Conservation (phyloP, 2,797 vertebrate species). For the Rhabdophis nuchalis region DNA sequence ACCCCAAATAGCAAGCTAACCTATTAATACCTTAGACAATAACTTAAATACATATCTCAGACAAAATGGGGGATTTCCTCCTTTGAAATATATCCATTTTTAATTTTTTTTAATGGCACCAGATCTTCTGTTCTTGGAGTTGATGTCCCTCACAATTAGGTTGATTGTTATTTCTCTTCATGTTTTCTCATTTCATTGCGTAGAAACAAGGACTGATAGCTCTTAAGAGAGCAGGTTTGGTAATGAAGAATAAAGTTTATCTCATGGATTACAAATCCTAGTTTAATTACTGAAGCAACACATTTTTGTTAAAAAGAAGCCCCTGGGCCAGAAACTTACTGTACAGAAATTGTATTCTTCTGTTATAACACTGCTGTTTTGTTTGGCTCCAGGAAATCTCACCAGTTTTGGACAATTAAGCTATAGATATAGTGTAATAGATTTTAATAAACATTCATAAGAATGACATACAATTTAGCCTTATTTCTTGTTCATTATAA, state of each 20-base stretch:
- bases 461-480: not conserved
- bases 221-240: not conserved
- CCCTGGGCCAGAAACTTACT: not conserved
- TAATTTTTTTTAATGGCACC: not conserved
- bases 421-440: not conserved
- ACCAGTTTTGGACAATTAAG: not conserved
- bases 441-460: not conserved
- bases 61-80: not conserved
- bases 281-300: not conserved
- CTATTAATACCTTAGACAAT: not conserved
- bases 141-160: not conserved
- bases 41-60: not conserved
- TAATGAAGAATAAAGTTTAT: not conserved
- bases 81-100: not conserved
- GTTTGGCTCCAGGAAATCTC: not conserved
- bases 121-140: not conserved
- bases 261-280: not conserved
- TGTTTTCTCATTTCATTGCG: not conserved
- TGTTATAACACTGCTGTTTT: not conserved
- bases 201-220: not conserved
- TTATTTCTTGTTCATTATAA: not conserved
- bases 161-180: not conserved
- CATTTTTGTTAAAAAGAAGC: not conserved
- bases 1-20: not conserved
- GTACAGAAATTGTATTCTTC: not conserved